Evolutionary conservation across 2,113 vertebrate genomes (phyloP).

Genomic region (Uropsilus gracilis): DNA sequence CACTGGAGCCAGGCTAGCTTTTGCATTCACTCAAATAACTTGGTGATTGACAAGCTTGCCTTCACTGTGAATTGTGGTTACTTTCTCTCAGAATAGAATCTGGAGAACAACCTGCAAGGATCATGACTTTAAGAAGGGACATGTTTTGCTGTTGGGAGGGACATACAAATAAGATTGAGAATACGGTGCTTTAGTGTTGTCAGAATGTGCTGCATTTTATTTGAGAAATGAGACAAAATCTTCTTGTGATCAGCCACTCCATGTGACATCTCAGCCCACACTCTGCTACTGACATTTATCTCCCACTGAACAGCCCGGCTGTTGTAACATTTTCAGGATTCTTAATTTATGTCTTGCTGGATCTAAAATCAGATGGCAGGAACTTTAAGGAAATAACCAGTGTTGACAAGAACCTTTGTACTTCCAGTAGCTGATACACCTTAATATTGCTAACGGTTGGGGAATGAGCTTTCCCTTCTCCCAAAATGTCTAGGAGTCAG

Average conservation of each 20-base stretch:
- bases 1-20: not conserved
- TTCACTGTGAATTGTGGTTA: not conserved
- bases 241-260: conserved; percentile 77
- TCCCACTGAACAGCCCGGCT: conserved; percentile 81
- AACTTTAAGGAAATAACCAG: conserved; percentile 73
- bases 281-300: conserved; percentile 81
- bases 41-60: not conserved
- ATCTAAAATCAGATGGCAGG: conserved; percentile 80
- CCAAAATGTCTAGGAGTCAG: conserved; percentile 17
- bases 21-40: not conserved
- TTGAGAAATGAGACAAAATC: conserved; percentile 79
- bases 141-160: conserved; percentile 43
- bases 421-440: conserved; percentile 64
- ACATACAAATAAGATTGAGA: conserved; percentile 46
- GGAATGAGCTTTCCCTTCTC: conserved; percentile 6
- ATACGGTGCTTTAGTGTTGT: conserved; percentile 55
- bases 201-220: conserved; percentile 67
- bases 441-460: conserved; percentile 20
- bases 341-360: conserved; percentile 81
- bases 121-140: not conserved
- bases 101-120: conserved; percentile 10
- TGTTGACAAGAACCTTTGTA: conserved; percentile 69
- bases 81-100: not conserved
- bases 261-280: conserved; percentile 81
- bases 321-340: conserved; percentile 81